Evolutionary conservation across 2,113 vertebrate species (phyloP).

Genomic region (Phyllostomus discolor): DNA sequence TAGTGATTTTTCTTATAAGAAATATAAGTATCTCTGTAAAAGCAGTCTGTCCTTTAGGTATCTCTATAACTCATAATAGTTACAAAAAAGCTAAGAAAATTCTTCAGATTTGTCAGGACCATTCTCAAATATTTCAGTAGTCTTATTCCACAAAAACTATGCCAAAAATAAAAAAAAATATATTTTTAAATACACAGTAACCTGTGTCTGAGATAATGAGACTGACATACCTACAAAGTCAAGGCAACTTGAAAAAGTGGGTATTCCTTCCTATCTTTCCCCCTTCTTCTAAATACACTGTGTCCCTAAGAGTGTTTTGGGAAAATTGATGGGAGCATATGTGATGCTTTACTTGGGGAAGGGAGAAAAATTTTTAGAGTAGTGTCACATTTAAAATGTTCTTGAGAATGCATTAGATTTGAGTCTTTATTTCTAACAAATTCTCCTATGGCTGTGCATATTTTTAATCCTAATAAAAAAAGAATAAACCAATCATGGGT

Average conservation of each 20-base stretch:
- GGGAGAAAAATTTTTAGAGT: background rate
- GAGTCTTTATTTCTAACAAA: background rate
- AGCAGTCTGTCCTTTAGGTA: background rate
- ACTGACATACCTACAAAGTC: background rate
- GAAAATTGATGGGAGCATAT: background rate
- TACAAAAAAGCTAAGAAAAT: background rate
- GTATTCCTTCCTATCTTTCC: background rate
- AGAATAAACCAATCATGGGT: background rate
- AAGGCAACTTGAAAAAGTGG: background rate
- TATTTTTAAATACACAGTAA: background rate
- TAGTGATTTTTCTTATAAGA: background rate
- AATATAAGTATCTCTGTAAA: background rate
- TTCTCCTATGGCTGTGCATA: background rate
- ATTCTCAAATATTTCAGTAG: background rate
- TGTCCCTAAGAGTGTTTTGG: background rate
- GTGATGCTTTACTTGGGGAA: background rate
- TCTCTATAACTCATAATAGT: background rate
- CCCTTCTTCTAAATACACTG: background rate
- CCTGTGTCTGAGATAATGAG: background rate
- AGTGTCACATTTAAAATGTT: background rate
- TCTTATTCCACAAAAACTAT: background rate
- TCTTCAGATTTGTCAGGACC: background rate
- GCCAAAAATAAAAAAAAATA: background rate
- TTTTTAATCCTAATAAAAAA: slow-evolving; percentile 32
- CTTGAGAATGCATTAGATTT: background rate